Percentiles rank a stretch among this genome's conserved stretches.
phyloP scores from a whole-genome alignment of 2,113 vertebrate genomes.

The Ceyx margarethae region DNA sequence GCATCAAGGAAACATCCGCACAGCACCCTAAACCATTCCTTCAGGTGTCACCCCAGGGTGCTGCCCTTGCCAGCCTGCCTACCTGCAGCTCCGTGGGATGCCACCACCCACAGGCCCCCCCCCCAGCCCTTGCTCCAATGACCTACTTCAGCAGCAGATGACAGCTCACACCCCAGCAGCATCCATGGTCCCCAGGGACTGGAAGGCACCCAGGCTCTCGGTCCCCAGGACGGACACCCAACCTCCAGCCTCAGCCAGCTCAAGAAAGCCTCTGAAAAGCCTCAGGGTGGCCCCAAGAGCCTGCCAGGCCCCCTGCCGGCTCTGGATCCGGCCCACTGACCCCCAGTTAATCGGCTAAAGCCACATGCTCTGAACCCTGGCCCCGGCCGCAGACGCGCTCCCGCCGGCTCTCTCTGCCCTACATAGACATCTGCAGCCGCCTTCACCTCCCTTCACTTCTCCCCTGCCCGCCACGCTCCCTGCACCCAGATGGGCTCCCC shows the following conservation, averaged over 20 bases:
- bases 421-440: constrained; percentile 35
- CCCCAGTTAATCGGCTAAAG: constrained; percentile 58
- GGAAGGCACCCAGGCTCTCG: fast-evolving
- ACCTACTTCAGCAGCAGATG: constrained; percentile 14
- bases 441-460: not conserved
- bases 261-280: not conserved
- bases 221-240: fast-evolving
- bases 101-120: not conserved
- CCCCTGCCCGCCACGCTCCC: not conserved
- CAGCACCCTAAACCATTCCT: fast-evolving
- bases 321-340: constrained; percentile 47
- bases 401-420: not conserved
- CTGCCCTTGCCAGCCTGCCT: not conserved
- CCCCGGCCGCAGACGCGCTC: not conserved
- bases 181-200: fast-evolving
- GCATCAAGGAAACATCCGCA: fast-evolving
- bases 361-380: not conserved
- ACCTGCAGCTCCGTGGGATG: fast-evolving
- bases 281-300: not conserved
- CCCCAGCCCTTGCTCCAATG: not conserved
- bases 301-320: not conserved
- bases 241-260: not conserved
- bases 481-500: not conserved
- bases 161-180: not conserved
- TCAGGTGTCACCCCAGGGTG: fast-evolving